These are phyloP conservation scores for Campoletis raptor DNA, from an alignment of 2,888 invertebrate genomes.

Conservation along the genomic window DNA sequence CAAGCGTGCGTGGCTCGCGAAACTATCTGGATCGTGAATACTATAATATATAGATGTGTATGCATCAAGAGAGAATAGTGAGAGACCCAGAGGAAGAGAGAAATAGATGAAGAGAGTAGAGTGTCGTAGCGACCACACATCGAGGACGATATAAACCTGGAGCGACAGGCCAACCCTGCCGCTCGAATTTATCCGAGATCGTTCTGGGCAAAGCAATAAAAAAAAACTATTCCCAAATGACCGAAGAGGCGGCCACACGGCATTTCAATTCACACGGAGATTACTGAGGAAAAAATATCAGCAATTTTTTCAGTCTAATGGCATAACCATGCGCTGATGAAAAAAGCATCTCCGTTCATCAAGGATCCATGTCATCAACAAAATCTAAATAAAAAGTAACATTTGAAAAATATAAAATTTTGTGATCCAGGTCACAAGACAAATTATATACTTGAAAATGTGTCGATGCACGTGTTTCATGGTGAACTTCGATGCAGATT, in stretches of 20 bases:
- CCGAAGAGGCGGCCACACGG: not conserved
- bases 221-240: constrained; percentile 36
- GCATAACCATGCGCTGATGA: not conserved
- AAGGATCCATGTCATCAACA: not conserved
- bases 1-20: constrained; percentile 74
- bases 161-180: constrained; percentile 47
- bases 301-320: constrained; percentile 1
- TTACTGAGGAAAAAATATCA: constrained; percentile 47
- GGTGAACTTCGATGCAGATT: constrained; percentile 13
- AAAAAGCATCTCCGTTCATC: not conserved
- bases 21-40: constrained; percentile 59
- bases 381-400: not conserved
- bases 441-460: not conserved
- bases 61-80: constrained; percentile 1
- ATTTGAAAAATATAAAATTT: not conserved
- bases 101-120: constrained; percentile 13
- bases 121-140: constrained; percentile 50
- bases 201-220: constrained; percentile 55
- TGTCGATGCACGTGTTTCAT: not conserved
- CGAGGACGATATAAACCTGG: constrained; percentile 59
- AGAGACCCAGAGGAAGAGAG: constrained; percentile 4
- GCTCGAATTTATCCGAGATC: constrained; percentile 35
- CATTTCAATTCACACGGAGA: constrained; percentile 62
- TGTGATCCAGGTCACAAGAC: not conserved
- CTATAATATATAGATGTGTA: not conserved